Conservation (phyloP, 2,888 invertebrate species). For the Drosophila gaucha region DNA sequence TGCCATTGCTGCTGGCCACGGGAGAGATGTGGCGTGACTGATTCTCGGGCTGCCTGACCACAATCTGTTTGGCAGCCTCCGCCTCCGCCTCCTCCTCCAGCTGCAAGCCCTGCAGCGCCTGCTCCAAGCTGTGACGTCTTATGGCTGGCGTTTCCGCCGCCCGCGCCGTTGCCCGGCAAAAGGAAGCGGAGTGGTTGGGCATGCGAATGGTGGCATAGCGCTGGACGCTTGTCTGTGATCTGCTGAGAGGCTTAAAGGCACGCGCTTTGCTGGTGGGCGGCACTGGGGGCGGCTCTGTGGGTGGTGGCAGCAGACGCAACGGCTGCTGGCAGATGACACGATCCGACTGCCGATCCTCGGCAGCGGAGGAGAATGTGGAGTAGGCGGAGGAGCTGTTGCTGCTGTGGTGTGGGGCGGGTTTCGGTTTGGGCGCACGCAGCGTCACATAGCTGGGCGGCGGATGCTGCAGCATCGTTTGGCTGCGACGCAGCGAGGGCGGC, state of each 20-base stretch:
- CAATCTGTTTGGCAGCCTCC: background rate
- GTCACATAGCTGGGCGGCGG: constrained; percentile 60
- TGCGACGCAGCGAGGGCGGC: constrained; percentile 80
- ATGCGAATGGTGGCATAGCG: constrained; percentile 65
- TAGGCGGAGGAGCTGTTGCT: constrained; percentile 65
- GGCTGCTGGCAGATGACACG: constrained; percentile 80
- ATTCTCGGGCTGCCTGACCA: constrained; percentile 8
- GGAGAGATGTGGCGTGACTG: constrained; percentile 54
- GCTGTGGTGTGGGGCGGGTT: constrained; percentile 34
- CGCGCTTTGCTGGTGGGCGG: constrained; percentile 55
- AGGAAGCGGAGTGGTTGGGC: constrained; percentile 79
- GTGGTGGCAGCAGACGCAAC: constrained; percentile 69
- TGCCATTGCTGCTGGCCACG: constrained; percentile 68
- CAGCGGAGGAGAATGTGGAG: constrained; percentile 58
- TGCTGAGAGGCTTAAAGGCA: constrained; percentile 48
- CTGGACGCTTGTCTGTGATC: constrained; percentile 63
- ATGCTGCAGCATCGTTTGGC: constrained; percentile 81
- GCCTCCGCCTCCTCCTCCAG: constrained; percentile 32
- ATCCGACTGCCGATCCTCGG: constrained; percentile 41
- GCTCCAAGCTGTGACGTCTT: constrained; percentile 47
- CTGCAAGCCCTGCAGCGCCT: constrained; percentile 47
- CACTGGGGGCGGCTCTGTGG: constrained; percentile 58
- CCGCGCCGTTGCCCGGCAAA: constrained; percentile 38
- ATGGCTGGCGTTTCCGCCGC: constrained; percentile 6
- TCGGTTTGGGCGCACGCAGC: constrained; percentile 40